phyloP scores from a whole-genome alignment of 2,888 invertebrate genomes.

The Agonum fuliginosum region DNA sequence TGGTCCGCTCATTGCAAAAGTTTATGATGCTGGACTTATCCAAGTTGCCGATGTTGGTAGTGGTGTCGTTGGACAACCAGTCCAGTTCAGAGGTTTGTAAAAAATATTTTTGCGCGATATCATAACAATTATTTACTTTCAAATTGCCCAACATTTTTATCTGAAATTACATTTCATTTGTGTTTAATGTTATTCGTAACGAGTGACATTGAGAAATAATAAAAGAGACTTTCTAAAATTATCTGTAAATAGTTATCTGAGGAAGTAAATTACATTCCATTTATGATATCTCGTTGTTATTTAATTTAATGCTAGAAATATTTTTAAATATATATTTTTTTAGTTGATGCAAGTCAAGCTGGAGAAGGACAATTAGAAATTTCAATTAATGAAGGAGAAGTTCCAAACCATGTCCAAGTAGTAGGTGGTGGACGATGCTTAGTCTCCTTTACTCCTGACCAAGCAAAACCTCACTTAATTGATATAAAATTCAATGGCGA shows the following conservation, averaged over 20 bases:
- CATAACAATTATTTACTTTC: neutral
- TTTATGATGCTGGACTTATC: constrained; percentile 95
- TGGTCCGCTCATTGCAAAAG: constrained; percentile 94
- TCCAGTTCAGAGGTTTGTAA: constrained; percentile 91
- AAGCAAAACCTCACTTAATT: constrained; percentile 92
- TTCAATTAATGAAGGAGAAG: constrained; percentile 98
- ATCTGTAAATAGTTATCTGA: neutral
- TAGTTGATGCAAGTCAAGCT: constrained; percentile 98
- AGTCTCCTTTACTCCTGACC: constrained; percentile 95
- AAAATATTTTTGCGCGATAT: constrained; percentile 12
- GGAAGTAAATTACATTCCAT: constrained; percentile 10
- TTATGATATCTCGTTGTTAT: neutral
- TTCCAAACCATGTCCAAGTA: constrained; percentile 98
- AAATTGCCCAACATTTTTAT: neutral
- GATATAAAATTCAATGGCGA: constrained; percentile 98
- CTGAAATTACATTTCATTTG: neutral
- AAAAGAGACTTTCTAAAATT: constrained; percentile 4
- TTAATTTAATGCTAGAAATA: neutral
- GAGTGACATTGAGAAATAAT: neutral
- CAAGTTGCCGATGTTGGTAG: constrained; percentile 95
- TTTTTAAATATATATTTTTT: constrained; percentile 15
- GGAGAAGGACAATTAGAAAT: constrained; percentile 99
- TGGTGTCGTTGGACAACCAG: constrained; percentile 95
- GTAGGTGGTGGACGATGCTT: constrained; percentile 96
- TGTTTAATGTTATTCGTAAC: neutral